Evolutionary conservation across 2,797 vertebrate species (phyloP), one percentile per base, ranked within the genome.

Genomic region (Acrossocheilus wenchowensis): DNA sequence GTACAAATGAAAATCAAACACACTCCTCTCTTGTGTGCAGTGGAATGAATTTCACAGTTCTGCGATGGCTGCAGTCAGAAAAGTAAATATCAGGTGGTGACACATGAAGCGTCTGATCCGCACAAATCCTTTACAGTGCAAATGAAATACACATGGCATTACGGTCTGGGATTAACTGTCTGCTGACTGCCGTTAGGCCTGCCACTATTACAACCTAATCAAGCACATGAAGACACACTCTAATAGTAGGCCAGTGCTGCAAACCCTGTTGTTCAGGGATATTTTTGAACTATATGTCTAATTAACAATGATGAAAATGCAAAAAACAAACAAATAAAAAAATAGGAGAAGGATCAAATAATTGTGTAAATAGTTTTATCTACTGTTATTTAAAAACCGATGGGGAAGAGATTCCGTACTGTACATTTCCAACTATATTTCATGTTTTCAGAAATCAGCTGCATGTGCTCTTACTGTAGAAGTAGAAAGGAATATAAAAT

Each of bases 61-160:
- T 72, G 71, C 57, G 66, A 75, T 30, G 62, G 78, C 90, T 86
- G 89, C 90, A 89, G 90, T 92, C 79, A 26, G 78, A 92, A 93
- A 89, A 79, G 77, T 90, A 91, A 93, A 93, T 91, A 92, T 94
- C 90, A 93, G 92, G 93, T 93, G 92, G 93, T 93, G 90, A 52
- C 89, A 90, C 89, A 93, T 94, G 92, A 94, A 94, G 93, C 93
- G 93, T 90, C 90, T 90, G 88, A 92, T 91, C 92, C 90, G 91
- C 93, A 92, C 91, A 95, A 95, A 94, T 95, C 93, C 91, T 91
- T 93, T 92, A 89, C 91, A 85, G 92, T 92, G 92, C 92, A 92
- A 94, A 94, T 94, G 91, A 94, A 94, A 93, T 71, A 93, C 94
- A 92, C 89, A 85, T 87, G 79, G 50, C 72, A 90, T 91, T 80